Base-by-base conservation (phyloP, 2,888 invertebrate genomes). In the Notocelia uddmanniana region DNA sequence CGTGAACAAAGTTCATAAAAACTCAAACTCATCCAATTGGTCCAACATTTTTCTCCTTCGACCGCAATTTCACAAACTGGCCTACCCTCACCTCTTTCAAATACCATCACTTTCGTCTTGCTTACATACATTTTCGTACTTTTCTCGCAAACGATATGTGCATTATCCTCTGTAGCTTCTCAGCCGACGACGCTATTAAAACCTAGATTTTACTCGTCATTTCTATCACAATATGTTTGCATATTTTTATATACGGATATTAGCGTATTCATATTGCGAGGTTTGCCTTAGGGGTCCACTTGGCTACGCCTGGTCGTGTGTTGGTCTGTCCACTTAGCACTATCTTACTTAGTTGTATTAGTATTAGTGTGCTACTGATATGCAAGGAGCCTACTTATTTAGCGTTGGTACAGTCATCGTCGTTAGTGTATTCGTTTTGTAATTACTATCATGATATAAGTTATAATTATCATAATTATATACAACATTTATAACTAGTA, bases 321-420 rank as follows among this genome's bases (percentile, higher is more conserved):
- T 78, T 73, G 75, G 71, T 74, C 62, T 52, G 68, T 68, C 50
- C 67, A 72, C 72, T 78, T 78, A 78, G 71, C 78, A 75, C 75
- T 63, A 68, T 66, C 69, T 73, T 74, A 72, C 76, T 77, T 76
- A 71, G 74, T 75, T 62, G 71, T 72, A 68, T 71, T 71, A 70
- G 70, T 70, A 64, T 71, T 64, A 72, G 71, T 67, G 55, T 54
- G 62, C 68, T 74, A 68, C 74, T 74, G 72, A 69, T 74, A 74
- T 74, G 77, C 73, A 64, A 73, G 73, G 72, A 75, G 76, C 76
- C 77, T 76, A 78, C 76, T 74, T 76, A 75, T 73, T 76, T 73
- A 55, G 54, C 45, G 41, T 69, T 18, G 21, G 76, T 72, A 77
- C 74, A 72, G 50, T 74, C 72, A 68, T 18, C 15, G 15, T 18